Base-by-base conservation (phyloP, 2,888 invertebrate genomes). In the Hyles lineata region DNA sequence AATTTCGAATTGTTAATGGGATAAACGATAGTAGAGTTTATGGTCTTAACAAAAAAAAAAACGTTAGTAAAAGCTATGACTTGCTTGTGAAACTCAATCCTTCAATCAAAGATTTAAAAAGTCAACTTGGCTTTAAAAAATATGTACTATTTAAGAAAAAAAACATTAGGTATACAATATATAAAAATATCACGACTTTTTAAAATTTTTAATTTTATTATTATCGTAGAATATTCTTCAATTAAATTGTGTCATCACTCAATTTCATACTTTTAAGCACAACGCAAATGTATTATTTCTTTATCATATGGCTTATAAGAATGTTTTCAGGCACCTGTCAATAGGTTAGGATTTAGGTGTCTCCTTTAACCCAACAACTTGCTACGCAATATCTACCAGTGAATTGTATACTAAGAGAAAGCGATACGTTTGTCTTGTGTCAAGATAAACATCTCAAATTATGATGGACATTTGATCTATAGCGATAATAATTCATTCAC, bases 391-490 rank as follows among this genome's bases (percentile, higher is more conserved):
- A n/a, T 6, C 55, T 55, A 55, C 55, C 43, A 43, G 43, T 15
- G 11, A 15, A 55, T n/a, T 55, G n/a, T n/a, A n/a, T 5, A n/a
- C 55, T 4, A 8, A 55, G 43, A 67, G 67, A 67, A 67, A 67
- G 67, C 82, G 77, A 78, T 23, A 17, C 67, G 67, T 23, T 50
- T 67, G 43, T 50, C 67, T 67, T 63, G 17, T 25, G 43, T 50
- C 50, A 67, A 62, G 67, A 67, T 67, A 50, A 23, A 17, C 17
- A 67, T 67, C 67, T 50, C 19, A 62, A 62, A n/a, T 61, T 61
- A 50, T 67, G 67, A 67, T 23, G 67, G 67, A 67, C 67, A 67
- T 50, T 67, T 50, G 50, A 67, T 43, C 67, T 23, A 50, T 67
- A 43, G 67, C 43, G 67, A 67, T 67, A 50, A 23, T 67, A 50